Evolutionary conservation across 2,113 vertebrate species (phyloP).

Genomic region (Oophaga pumilio): DNA sequence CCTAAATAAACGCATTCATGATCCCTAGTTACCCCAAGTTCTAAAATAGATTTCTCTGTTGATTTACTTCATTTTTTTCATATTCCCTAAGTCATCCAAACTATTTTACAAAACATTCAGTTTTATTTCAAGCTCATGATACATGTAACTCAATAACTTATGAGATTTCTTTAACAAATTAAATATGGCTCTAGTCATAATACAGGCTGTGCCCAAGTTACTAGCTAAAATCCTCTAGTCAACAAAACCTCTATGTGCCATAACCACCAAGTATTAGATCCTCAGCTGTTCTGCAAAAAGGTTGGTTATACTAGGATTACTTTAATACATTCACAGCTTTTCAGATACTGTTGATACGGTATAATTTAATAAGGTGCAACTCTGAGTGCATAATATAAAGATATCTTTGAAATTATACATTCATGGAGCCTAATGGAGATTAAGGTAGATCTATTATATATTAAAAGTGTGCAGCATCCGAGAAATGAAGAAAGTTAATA

Average conservation of each 20-base stretch:
- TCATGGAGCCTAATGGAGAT: slow-evolving; percentile 17
- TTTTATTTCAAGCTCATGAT: neutral
- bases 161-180: slow-evolving; percentile 10
- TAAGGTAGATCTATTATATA: slow-evolving; percentile 28
- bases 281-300: slow-evolving; percentile 7
- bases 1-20: neutral
- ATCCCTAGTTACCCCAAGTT: neutral
- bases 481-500: neutral
- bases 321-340: slow-evolving; percentile 21
- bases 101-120: neutral
- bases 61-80: neutral
- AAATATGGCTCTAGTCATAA: neutral
- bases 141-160: neutral
- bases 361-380: slow-evolving; percentile 23
- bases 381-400: slow-evolving; percentile 26
- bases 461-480: slow-evolving; percentile 8
- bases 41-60: neutral
- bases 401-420: slow-evolving; percentile 25
- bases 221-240: neutral
- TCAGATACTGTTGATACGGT: slow-evolving; percentile 7
- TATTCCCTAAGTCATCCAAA: neutral
- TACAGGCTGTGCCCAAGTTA: slow-evolving; percentile 8
- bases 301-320: slow-evolving; percentile 17
- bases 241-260: slow-evolving; percentile 26
- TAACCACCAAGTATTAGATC: slow-evolving; percentile 29